These are phyloP conservation scores for Sarcophaga subvicina DNA, from an alignment of 2,888 invertebrate genomes.

Conservation along the genomic window DNA sequence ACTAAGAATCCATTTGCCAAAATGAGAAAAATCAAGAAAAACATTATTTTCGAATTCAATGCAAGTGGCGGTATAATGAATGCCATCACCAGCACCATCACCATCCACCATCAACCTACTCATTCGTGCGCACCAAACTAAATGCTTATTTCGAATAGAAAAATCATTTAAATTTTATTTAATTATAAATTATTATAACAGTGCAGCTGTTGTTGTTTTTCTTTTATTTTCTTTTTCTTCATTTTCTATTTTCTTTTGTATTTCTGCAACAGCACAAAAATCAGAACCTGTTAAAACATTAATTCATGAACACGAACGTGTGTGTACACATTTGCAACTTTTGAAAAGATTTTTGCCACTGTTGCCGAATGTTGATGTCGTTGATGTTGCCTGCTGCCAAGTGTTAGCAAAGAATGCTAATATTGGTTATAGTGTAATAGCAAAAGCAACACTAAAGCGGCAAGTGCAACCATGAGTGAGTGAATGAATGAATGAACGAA, in stretches of 20 bases:
- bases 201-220: conserved; percentile 19
- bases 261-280: too few species aligned
- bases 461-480: neutral
- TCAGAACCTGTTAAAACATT: conserved; percentile 51
- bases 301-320: neutral
- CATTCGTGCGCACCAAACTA: conserved; percentile 27
- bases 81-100: neutral
- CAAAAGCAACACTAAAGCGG: conserved; percentile 7
- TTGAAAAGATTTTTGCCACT: conserved; percentile 32
- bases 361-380: conserved; percentile 4
- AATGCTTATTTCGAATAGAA: conserved; percentile 36
- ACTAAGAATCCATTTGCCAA: neutral
- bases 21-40: neutral
- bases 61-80: conserved; percentile 30
- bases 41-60: conserved; percentile 45
- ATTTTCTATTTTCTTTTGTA: neutral
- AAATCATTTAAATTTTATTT: conserved; percentile 61
- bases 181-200: conserved; percentile 66
- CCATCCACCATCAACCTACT: conserved; percentile 27
- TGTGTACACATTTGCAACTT: neutral
- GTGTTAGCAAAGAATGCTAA: conserved; percentile 46
- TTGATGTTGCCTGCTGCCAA: conserved; percentile 14
- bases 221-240: neutral
- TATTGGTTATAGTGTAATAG: conserved; percentile 17
- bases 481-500: conserved; percentile 26